Conservation (phyloP, 2,797 vertebrate species). For the Rhinophrynus dorsalis region DNA sequence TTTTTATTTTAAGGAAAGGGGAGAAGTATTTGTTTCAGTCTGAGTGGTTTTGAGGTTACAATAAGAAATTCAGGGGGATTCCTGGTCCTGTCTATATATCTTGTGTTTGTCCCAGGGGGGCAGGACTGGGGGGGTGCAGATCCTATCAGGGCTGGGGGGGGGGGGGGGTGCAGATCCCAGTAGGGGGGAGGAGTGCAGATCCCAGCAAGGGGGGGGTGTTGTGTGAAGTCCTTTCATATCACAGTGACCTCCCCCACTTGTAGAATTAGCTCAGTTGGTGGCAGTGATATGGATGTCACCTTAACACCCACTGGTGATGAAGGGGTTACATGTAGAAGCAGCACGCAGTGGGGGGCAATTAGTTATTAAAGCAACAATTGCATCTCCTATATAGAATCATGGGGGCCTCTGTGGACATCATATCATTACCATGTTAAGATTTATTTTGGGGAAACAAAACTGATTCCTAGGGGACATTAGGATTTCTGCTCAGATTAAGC, state of each 20-base stretch:
- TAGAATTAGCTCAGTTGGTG: neutral
- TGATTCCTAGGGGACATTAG: too few relatives aligned
- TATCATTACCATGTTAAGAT: too few relatives aligned
- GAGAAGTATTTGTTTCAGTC: too few relatives aligned
- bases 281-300: neutral
- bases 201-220: neutral
- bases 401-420: too few relatives aligned
- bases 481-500: too few relatives aligned
- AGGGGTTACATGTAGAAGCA: neutral
- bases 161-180: too few relatives aligned
- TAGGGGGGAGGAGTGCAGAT: neutral
- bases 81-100: neutral
- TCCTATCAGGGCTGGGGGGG: too few relatives aligned
- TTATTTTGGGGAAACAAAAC: too few relatives aligned
- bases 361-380: neutral
- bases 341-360: neutral
- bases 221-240: neutral
- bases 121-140: too few relatives aligned
- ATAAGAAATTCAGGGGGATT: constrained; percentile 7
- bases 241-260: neutral
- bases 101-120: neutral
- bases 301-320: neutral
- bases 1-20: too few relatives aligned
- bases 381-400: too few relatives aligned
- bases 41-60: constrained; percentile 9